phyloP scores from a whole-genome alignment of 2,113 vertebrate genomes.

The Cariama cristata region DNA sequence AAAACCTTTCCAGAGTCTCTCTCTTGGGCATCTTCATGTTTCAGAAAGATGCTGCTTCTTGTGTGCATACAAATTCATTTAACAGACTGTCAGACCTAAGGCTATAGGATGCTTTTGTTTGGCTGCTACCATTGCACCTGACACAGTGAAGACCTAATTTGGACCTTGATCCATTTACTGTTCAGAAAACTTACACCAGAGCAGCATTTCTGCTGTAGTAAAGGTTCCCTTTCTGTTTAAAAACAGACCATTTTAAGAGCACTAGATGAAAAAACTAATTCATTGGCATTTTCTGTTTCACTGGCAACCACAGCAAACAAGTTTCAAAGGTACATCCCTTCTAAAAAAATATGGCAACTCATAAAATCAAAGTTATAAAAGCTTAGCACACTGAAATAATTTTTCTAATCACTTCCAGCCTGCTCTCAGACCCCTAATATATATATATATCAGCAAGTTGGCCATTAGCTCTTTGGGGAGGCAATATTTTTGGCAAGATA shows the following conservation, averaged over 20 bases:
- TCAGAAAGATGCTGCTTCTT: constrained; percentile 27
- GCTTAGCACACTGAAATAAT: background rate
- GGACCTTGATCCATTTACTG: background rate
- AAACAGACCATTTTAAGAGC: background rate
- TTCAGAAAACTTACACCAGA: background rate
- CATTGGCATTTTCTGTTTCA: background rate
- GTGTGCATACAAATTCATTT: constrained; percentile 52
- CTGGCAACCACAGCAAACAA: background rate
- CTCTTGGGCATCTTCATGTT: constrained; percentile 32
- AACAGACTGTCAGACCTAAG: constrained; percentile 40
- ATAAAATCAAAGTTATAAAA: background rate
- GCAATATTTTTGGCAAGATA: background rate
- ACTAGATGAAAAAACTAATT: background rate
- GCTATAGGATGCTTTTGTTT: constrained; percentile 8
- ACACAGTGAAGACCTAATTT: constrained; percentile 41
- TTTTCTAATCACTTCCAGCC: background rate
- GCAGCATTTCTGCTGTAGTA: background rate
- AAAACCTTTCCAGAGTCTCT: constrained; percentile 45
- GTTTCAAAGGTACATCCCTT: background rate
- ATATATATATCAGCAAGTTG: background rate
- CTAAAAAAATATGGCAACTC: background rate
- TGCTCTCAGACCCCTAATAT: background rate
- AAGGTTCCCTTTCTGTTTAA: background rate
- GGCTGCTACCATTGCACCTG: background rate
- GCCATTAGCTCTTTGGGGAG: background rate